Evolutionary conservation across 2,797 vertebrate genomes (phyloP).

Genomic region (Moxostoma hubbsi): DNA sequence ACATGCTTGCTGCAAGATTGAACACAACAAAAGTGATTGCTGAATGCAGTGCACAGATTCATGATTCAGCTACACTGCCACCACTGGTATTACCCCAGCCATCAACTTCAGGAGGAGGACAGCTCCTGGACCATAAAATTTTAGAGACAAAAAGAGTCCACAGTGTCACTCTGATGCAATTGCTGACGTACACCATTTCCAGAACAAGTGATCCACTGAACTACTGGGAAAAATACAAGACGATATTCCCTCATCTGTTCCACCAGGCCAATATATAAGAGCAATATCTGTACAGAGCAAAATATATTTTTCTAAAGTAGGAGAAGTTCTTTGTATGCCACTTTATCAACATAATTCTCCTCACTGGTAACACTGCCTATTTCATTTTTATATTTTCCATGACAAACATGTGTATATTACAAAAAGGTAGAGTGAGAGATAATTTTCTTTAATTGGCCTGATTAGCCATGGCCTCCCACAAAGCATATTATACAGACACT

Average conservation of each 20-base stretch:
- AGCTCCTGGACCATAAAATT: not conserved
- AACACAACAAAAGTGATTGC: not conserved
- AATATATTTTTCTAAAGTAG: no score
- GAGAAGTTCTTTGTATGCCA: no score
- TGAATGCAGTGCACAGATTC: conserved; percentile 28
- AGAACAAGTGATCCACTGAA: conserved; percentile 35
- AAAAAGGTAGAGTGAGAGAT: not conserved
- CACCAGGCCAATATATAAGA: not conserved
- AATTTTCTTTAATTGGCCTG: no score
- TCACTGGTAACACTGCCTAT: not conserved
- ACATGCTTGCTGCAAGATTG: conserved; percentile 16
- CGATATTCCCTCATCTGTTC: conserved; percentile 36
- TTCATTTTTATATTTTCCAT: not conserved
- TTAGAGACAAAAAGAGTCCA: conserved; percentile 12
- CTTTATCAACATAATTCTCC: not conserved
- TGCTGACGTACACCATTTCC: conserved; percentile 44
- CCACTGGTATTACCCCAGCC: not conserved
- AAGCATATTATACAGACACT: no score
- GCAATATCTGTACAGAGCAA: no score
- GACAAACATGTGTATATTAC: not conserved
- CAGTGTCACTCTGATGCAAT: conserved; percentile 32
- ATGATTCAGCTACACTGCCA: not conserved
- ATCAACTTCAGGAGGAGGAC: not conserved
- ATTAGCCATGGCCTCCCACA: no score
- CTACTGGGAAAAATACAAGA: conserved; percentile 34